Evolutionary conservation across 2,888 invertebrate species (phyloP).

Genomic region (Phaonia tiefii): DNA sequence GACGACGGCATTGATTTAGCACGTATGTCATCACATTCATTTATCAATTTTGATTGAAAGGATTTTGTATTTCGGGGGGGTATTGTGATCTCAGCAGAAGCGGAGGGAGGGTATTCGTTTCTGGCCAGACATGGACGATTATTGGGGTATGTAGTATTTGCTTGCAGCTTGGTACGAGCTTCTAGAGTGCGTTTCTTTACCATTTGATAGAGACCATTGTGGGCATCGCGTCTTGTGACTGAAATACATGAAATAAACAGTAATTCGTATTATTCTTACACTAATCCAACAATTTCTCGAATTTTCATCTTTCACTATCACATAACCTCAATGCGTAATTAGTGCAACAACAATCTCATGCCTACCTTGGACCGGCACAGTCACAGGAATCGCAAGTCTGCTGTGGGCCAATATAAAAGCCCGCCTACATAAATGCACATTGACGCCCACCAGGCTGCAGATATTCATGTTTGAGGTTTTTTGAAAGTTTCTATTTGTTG

Average conservation of each 20-base stretch:
- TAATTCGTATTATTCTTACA: background rate
- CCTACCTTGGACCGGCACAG: constrained; percentile 61
- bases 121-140: constrained; percentile 70
- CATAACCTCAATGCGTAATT: constrained; percentile 61
- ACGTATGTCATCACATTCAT: background rate
- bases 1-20: constrained; percentile 7
- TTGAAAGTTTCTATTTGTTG: constrained; percentile 27
- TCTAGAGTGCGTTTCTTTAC: constrained; percentile 78
- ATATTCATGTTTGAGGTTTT: constrained; percentile 72
- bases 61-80: constrained; percentile 8
- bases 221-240: constrained; percentile 70
- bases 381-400: constrained; percentile 38
- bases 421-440: constrained; percentile 73
- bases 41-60: constrained; percentile 11
- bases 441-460: constrained; percentile 71
- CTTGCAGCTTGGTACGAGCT: constrained; percentile 76
- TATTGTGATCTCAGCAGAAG: background rate
- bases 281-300: too few relatives aligned
- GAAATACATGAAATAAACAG: constrained; percentile 34
- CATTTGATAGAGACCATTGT: constrained; percentile 76
- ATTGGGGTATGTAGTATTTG: constrained; percentile 73
- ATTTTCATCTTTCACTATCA: constrained; percentile 1
- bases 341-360: constrained; percentile 15
- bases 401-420: constrained; percentile 72
- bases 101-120: constrained; percentile 24